Evolutionary conservation across 2,888 invertebrate species (phyloP), one percentile per base, ranked within the genome.

Genomic region (Danaus chrysippus): DNA sequence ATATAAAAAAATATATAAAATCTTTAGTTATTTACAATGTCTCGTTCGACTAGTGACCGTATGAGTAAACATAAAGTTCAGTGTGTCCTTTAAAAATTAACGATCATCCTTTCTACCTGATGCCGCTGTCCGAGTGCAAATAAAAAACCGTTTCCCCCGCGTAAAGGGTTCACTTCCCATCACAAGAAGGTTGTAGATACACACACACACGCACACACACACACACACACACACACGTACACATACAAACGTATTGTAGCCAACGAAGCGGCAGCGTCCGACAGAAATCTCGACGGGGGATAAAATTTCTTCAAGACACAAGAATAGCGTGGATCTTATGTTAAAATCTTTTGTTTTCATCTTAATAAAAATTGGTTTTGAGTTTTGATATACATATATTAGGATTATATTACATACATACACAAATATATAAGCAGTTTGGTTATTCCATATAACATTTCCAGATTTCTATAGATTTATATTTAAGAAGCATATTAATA

Each of bases 141-240:
- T 91, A 91, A 88, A 91, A 91, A 92, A 91, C 85, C 82, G 87
- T 87, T 87, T 87, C 88, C 81, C 82, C 85, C 80, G 81, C 87
- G 83, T 87, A 91, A 91, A 91, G 92, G 92, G 92, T 92, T 92
- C 87, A 92, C 91, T 92, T 92, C 92, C 92, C 91, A 92, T 91
- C 86, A 83, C 83, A 82, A 78, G 81, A 81, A 84, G 82, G 82
- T 83, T 85, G 83, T 81, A 81, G 83, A 79, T 77, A 81, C 75
- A 73, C 73, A 71, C 73, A 73, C 72, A 71, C 74, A 73, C 70
- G 70, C 70, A 67, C 54, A 59, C 61, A 62, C 71, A 68, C 75
- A 73, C 76, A 71, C 74, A 77, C 74, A 76, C 69, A 72, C 70
- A 68, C 62, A 57, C 69, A 68, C 67, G 64, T 67, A 61, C 72